These are phyloP conservation scores for Microhierax caerulescens DNA, from an alignment of 2,797 vertebrate species.

Conservation along the genomic window DNA sequence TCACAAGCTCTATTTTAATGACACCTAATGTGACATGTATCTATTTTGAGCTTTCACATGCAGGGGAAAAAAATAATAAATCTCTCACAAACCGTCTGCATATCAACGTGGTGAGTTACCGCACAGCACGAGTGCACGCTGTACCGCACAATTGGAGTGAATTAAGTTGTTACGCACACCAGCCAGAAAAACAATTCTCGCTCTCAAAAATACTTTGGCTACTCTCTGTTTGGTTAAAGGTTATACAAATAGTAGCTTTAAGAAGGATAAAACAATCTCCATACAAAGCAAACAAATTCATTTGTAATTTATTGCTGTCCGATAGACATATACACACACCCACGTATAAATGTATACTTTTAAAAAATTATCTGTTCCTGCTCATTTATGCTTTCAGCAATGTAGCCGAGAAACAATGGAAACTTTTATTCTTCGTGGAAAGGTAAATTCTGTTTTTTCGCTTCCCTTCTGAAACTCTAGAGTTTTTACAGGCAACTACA, in stretches of 20 bases:
- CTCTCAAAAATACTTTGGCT: constrained; percentile 73
- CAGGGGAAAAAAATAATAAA: background rate
- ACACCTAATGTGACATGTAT: background rate
- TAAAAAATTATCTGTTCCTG: constrained; percentile 59
- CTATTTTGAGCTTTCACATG: background rate
- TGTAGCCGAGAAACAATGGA: constrained; percentile 39
- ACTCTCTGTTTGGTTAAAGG: constrained; percentile 76
- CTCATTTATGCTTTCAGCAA: background rate
- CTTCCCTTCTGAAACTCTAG: constrained; percentile 67
- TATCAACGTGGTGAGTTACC: background rate
- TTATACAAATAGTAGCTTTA: constrained; percentile 81
- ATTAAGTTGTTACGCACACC: constrained; percentile 8
- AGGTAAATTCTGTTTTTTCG: constrained; percentile 74
- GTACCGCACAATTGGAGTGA: constrained; percentile 15
- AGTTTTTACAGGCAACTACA: constrained; percentile 69
- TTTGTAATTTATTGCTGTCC: constrained; percentile 76
- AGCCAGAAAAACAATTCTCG: constrained; percentile 69
- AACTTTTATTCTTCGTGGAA: constrained; percentile 62
- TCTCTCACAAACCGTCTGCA: background rate
- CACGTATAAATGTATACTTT: background rate
- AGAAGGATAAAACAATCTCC: constrained; percentile 76
- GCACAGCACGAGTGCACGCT: background rate
- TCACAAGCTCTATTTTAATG: constrained; percentile 25
- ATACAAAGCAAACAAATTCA: constrained; percentile 76
- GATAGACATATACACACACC: background rate